Conservation (phyloP, 1,140 invertebrate genomes). For the Oncopodura yosiiana region DNA sequence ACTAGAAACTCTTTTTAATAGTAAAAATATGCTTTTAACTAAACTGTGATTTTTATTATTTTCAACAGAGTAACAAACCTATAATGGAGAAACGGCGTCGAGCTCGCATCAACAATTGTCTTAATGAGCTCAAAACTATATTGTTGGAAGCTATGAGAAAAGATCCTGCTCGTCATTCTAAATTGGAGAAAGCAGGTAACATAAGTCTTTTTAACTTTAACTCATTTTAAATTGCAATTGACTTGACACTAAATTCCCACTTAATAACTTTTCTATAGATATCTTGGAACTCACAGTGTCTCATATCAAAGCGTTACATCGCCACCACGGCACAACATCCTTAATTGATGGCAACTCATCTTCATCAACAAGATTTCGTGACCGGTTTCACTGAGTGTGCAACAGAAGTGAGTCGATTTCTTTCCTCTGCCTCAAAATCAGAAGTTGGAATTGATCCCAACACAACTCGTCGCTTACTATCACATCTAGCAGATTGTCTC, state of each 20-base stretch:
- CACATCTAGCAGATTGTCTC: conserved; percentile 17
- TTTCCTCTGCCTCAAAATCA: conserved; percentile 9
- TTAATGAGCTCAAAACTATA: conserved; percentile 70
- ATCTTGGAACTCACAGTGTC: conserved; percentile 79
- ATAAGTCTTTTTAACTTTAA: too few relatives aligned
- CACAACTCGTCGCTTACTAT: conserved; percentile 11
- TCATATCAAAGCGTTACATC: conserved; percentile 71
- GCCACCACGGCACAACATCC: conserved; percentile 62
- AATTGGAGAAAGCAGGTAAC: conserved; percentile 83
- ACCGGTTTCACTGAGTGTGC: conserved; percentile 71
- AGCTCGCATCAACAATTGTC: conserved; percentile 73
- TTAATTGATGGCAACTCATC: conserved; percentile 61
- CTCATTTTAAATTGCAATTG: too few relatives aligned
- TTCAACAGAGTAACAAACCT: conserved; percentile 74
- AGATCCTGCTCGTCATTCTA: conserved; percentile 78
- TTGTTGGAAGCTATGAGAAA: conserved; percentile 75
- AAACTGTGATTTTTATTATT: conserved; percentile 41
- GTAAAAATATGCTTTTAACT: background rate
- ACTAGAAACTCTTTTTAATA: background rate
- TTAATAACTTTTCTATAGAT: conserved; percentile 1
- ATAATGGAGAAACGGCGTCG: conserved; percentile 80
- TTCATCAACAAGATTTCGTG: conserved; percentile 71
- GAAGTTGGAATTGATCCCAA: conserved; percentile 11
- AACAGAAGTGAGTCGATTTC: conserved; percentile 41
- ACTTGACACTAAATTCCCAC: background rate